Percentiles rank a stretch among this genome's conserved stretches.
These are phyloP conservation scores for Ooceraea biroi DNA, from an alignment of 1,140 invertebrate genomes.

Conservation along the genomic window DNA sequence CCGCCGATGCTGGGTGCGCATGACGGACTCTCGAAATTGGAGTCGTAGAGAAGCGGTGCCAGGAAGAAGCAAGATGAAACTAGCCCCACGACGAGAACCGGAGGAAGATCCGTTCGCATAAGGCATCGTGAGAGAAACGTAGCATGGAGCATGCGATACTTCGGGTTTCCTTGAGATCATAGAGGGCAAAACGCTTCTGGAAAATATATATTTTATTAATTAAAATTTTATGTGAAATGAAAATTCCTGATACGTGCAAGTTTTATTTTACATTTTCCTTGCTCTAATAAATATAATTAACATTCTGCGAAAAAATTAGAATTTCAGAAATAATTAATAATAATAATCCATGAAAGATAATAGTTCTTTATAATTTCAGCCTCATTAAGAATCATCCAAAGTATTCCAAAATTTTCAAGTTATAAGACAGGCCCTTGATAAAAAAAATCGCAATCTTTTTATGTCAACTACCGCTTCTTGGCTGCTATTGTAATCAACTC, in stretches of 20 bases:
- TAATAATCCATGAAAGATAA: background rate
- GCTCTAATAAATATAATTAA: background rate
- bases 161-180: background rate
- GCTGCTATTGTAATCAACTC: background rate
- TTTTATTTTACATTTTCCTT: background rate
- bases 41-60: constrained; percentile 59
- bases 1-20: constrained; percentile 43
- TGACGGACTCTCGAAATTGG: constrained; percentile 74
- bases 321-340: background rate
- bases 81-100: background rate
- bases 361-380: background rate
- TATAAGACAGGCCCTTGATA: background rate
- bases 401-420: constrained; percentile 1
- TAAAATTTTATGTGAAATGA: too few species aligned
- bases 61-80: background rate
- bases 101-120: background rate
- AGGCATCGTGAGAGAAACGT: background rate
- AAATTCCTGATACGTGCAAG: background rate
- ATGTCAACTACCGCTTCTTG: background rate
- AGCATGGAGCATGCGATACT: background rate
- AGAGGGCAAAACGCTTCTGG: background rate
- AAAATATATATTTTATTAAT: too few species aligned
- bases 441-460: constrained; percentile 12
- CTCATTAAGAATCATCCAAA: background rate
- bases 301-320: background rate